These are phyloP conservation scores for Hyperopisus bebe DNA, from an alignment of 2,113 vertebrate species.

Conservation along the genomic window DNA sequence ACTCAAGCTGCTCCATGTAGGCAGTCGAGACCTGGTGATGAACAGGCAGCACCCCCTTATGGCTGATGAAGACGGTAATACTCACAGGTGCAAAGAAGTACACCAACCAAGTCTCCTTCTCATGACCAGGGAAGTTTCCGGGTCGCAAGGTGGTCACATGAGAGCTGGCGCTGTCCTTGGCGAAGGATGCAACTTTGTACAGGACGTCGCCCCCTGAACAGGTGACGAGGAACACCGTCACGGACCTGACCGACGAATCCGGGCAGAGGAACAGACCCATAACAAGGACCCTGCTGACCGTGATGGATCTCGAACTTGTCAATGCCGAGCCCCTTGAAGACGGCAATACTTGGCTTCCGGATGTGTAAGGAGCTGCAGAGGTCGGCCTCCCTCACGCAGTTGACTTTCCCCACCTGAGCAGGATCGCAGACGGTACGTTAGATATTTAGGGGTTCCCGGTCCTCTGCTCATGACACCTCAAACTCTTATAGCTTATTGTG, in stretches of 20 bases:
- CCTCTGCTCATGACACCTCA: neutral
- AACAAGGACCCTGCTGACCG: conserved; percentile 58
- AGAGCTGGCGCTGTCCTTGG: conserved; percentile 85
- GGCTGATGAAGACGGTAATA: conserved; percentile 5
- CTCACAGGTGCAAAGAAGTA: conserved; percentile 95
- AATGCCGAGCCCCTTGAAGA: conserved; percentile 91
- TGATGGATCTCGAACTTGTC: conserved; percentile 92
- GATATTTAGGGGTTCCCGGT: neutral
- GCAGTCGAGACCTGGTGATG: neutral
- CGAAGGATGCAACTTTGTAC: conserved; percentile 88
- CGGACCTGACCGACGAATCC: neutral
- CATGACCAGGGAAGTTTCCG: conserved; percentile 84
- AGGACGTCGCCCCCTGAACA: conserved; percentile 80
- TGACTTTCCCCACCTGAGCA: conserved; percentile 78
- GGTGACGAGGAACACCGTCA: neutral
- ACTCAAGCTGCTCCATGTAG: neutral
- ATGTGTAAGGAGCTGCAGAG: conserved; percentile 81
- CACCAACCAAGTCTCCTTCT: conserved; percentile 90
- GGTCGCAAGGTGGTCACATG: conserved; percentile 86
- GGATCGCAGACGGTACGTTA: neutral
- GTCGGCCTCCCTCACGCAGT: conserved; percentile 68
- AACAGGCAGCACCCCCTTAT: neutral
- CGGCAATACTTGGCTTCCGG: conserved; percentile 76
- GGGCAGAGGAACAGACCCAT: neutral
- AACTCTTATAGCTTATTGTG: neutral